A percentile compares a stretch with the other conserved stretches of the same genome.
Evolutionary conservation across 2,113 vertebrate species (phyloP).

Genomic region (Pachypanchax playfairii): DNA sequence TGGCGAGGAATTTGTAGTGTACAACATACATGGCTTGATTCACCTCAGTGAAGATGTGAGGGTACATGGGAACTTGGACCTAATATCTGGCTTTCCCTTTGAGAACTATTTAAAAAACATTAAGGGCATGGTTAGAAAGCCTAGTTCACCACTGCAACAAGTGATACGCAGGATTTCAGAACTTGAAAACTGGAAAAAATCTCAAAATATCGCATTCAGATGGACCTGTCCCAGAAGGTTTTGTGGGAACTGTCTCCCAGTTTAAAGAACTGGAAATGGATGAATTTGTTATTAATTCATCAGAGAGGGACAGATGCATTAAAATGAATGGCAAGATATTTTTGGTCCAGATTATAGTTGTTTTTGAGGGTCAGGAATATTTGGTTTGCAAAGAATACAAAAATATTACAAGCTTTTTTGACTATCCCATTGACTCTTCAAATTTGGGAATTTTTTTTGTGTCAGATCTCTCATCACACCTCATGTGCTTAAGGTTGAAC

Average conservation of each 20-base stretch:
- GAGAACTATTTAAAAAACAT: neutral
- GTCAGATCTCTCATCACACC: conserved; percentile 1
- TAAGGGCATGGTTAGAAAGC: conserved; percentile 9
- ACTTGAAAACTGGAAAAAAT: neutral
- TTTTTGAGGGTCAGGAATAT: neutral
- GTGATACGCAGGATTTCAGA: neutral
- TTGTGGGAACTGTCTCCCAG: neutral
- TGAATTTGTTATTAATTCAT: neutral
- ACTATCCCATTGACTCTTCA: conserved; percentile 3
- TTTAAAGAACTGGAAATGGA: neutral
- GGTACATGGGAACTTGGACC: neutral
- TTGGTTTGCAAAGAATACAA: neutral
- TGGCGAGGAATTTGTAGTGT: neutral
- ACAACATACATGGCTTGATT: conserved; percentile 10
- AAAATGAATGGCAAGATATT: neutral
- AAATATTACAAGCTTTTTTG: neutral
- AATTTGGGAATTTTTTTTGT: neutral
- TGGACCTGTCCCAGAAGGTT: neutral
- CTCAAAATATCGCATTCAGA: neutral
- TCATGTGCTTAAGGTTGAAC: neutral
- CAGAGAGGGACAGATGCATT: conserved; percentile 3
- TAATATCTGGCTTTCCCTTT: conserved; percentile 8
- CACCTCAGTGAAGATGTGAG: conserved; percentile 6
- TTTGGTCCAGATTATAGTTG: neutral
- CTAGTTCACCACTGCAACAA: neutral